Evolutionary conservation across 2,113 vertebrate genomes (phyloP), one percentile per base, ranked within the genome.

Genomic region (Rattus rattus): DNA sequence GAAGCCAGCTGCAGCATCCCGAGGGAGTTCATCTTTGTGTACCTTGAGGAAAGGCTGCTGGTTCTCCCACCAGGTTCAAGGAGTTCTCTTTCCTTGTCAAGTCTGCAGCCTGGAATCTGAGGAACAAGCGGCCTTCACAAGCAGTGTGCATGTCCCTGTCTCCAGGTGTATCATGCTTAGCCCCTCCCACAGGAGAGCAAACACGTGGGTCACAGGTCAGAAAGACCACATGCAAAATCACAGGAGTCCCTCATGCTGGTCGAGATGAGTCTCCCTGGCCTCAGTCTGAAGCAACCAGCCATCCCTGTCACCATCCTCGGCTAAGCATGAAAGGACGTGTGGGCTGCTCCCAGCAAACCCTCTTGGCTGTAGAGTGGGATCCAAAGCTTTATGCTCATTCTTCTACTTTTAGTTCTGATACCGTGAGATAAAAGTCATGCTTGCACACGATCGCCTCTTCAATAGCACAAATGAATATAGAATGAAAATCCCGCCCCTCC

Each of bases 201-300:
- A 1, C 3, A 0, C 0, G 2, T 0, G 1, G 8, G 28, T 70
- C 4, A 0, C 33, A 7, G 12, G 22, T 17, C 54, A 72, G 10
- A 61, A 88, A 43, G 14, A 9, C 28, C 94, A 43, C 4, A 39
- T 49, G 61, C 92, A 19, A 39, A 36, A n/a, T 33, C 81, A 5
- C 0, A 39, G 43, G 56, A 56, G 61, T 6, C 19, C 59, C 90
- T 24, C 22, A 13, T 14, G 28, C 81, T 5, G 7, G 59, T 3
- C 3, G 0, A 54, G n/a, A 88, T 8, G 10, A 30, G 2, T 70
- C 59, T 69, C 87, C 16, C 22, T 49, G 56, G 80, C 83, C 95
- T 79, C n/a, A 2, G 7, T 36, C 70, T 54, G 83, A 88, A 91
- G 89, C 72, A 24, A 14, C 77, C 59, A 6, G 7, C 63, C 43